Percentiles rank a stretch among this genome's conserved stretches.
These are phyloP conservation scores for Heteromurus nitidus DNA, from an alignment of 2,888 invertebrate genomes.

Conservation along the genomic window DNA sequence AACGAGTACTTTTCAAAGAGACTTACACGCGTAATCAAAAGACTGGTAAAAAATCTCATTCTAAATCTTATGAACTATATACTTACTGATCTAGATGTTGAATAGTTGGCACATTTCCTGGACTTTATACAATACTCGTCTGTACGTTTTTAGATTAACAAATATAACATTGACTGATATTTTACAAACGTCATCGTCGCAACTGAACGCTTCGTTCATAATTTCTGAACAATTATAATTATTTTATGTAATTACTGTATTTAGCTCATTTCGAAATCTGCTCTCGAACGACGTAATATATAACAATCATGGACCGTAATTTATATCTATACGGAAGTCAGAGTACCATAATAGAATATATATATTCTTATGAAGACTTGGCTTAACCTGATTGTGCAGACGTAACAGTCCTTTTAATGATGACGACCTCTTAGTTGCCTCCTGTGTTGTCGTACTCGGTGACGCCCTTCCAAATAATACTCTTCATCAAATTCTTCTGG, in stretches of 20 bases:
- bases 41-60: constrained; percentile 32
- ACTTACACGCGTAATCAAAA: constrained; percentile 10
- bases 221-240: too few relatives aligned
- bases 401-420: background rate
- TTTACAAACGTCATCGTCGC: constrained; percentile 6
- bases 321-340: background rate
- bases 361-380: constrained; percentile 11
- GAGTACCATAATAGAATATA: background rate
- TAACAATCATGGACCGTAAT: background rate
- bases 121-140: constrained; percentile 6
- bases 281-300: background rate
- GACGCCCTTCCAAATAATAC: constrained; percentile 66
- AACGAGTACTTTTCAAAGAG: constrained; percentile 6
- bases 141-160: background rate
- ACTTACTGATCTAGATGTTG: background rate
- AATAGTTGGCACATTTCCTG: constrained; percentile 32
- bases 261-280: constrained; percentile 9
- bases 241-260: too few relatives aligned
- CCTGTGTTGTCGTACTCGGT: constrained; percentile 43
- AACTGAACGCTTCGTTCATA: too few relatives aligned
- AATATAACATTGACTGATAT: constrained; percentile 21
- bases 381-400: constrained; percentile 49
- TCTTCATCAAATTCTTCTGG: constrained; percentile 65
- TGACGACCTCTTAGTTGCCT: constrained; percentile 20
- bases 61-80: constrained; percentile 6